A percentile compares a stretch with the other conserved stretches of the same genome.
Evolutionary conservation across 2,113 vertebrate genomes (phyloP).

Genomic region (Cryptomyrus ogoouensis): DNA sequence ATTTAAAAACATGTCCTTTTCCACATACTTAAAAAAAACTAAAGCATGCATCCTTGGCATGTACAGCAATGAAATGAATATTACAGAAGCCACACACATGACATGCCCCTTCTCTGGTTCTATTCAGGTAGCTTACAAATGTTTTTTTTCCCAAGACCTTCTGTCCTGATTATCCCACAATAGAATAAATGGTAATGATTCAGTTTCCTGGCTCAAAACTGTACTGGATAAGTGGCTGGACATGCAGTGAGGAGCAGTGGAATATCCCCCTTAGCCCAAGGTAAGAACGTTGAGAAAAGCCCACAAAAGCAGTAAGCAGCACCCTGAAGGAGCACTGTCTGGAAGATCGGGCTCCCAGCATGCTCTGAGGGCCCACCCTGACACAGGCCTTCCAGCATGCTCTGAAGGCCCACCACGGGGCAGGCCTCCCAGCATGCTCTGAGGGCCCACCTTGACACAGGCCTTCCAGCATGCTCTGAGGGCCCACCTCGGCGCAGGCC

Average conservation of each 20-base stretch:
- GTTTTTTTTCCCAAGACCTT: not conserved
- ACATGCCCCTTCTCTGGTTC: not conserved
- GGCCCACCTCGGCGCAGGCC: too few species aligned
- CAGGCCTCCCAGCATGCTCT: not conserved
- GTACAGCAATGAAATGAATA: not conserved
- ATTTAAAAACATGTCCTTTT: not conserved
- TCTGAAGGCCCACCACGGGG: too few species aligned
- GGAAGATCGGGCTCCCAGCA: not conserved
- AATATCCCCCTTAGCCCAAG: not conserved
- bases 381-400: not conserved
- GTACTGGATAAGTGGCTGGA: not conserved
- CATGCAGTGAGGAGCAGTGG: not conserved
- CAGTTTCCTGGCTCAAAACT: not conserved
- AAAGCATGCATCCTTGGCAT: not conserved
- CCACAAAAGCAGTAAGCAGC: not conserved
- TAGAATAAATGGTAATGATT: not conserved
- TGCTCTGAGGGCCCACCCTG: not conserved
- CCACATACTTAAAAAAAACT: not conserved
- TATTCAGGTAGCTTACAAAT: not conserved
- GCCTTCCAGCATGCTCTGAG: not conserved
- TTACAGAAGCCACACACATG: not conserved
- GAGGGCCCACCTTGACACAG: not conserved
- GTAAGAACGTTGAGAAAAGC: not conserved
- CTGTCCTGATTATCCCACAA: not conserved
- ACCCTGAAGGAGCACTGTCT: not conserved